A percentile compares a stretch with the other conserved stretches of the same genome.
These are phyloP conservation scores for Coracopsis vasa DNA, from an alignment of 2,113 vertebrate species.

Conservation along the genomic window DNA sequence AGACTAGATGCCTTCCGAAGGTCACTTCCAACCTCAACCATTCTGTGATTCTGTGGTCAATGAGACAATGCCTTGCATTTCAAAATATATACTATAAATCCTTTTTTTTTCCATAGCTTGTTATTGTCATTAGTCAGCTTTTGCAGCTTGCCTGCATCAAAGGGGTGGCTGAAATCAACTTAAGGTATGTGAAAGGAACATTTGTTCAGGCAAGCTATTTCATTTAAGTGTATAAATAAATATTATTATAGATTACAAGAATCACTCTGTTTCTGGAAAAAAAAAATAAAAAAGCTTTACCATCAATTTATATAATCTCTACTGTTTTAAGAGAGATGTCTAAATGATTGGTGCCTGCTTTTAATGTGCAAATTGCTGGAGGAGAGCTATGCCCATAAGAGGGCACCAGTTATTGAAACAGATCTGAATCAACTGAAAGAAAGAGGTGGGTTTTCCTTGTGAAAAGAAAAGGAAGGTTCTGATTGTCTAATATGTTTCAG, in stretches of 20 bases:
- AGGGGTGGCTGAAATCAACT: neutral
- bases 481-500: neutral
- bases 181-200: neutral
- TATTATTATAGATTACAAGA: neutral
- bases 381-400: rapidly evolving
- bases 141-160: neutral
- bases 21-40: neutral
- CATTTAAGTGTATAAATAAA: neutral
- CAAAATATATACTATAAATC: neutral
- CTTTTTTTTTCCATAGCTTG: neutral
- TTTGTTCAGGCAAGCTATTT: neutral
- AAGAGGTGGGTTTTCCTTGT: neutral
- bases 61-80: neutral
- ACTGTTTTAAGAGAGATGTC: neutral
- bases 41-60: neutral
- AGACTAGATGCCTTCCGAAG: neutral
- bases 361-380: neutral
- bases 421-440: neutral
- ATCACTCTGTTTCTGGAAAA: neutral
- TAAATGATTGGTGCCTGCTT: neutral
- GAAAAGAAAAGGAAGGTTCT: neutral
- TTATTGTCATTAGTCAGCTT: neutral
- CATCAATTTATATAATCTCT: neutral
- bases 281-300: neutral
- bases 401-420: neutral